Base-by-base conservation (phyloP, 2,797 vertebrate species). In the Myioborus miniatus region DNA sequence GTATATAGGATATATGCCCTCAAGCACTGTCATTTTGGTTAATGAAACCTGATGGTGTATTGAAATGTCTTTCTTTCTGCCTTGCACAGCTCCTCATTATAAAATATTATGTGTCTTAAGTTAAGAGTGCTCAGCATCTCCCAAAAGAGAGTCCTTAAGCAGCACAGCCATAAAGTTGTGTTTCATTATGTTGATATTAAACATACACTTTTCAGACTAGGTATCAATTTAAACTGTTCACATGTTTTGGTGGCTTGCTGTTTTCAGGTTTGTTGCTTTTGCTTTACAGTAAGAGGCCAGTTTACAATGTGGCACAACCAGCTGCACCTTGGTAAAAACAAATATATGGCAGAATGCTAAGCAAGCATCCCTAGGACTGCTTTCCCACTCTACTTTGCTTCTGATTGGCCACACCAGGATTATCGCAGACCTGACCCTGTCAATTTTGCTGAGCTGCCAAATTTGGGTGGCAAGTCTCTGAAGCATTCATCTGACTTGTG, bases 101-200 rank as follows among this genome's bases (percentile, higher is more conserved):
- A 83, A 93, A 83, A 71, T 71, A 83, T 5, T 85, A 43, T 0
- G 1, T 46, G 26, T 30, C 60, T 47, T 86, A 68, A 64, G 19
- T 27, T 64, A 49, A 75, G 60, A 84, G 43, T 87, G 68, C 62
- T 94, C 81, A 75, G 69, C 71, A 88, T 23, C 26, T 69, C 75
- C 58, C 75, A 83, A 89, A 90, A 90, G 24, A 49, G 41, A 44
- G 43, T 75, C 58, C 64, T 94, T 74, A 77, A 75, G 64, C 82
- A 87, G 75, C 68, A 64, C 16, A 47, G 41, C 55, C n/a, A 65
- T 26, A 74, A 64, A 86, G 58, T 78, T 92, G 68, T 7, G 12
- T 83, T 93, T 89, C 64, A 88, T 93, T 92, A 91, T 10, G 17
- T 36, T 91, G 69, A 90, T 27, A 63, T 71, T 69, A 65, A 87